Conservation (phyloP, 2,113 vertebrate species). For the Mesembrinibis cayennensis region DNA sequence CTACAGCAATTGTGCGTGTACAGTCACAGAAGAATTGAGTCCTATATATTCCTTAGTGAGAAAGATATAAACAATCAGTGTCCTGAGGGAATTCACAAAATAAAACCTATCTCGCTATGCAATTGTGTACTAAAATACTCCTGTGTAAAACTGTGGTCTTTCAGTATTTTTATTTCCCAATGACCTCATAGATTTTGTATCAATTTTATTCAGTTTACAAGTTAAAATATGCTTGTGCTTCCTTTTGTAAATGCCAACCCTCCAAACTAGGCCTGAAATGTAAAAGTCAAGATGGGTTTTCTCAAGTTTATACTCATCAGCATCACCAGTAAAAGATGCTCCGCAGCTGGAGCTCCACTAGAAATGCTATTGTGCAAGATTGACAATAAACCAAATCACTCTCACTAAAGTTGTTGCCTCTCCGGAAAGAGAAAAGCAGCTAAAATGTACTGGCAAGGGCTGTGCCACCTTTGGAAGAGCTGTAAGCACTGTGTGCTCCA, state of each 20-base stretch:
- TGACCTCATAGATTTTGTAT: not conserved
- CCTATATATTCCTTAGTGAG: not conserved
- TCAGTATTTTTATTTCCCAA: not conserved
- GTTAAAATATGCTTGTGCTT: not conserved
- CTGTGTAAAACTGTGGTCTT: not conserved
- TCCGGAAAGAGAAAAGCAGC: not conserved
- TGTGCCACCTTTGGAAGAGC: not conserved
- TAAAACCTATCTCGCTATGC: not conserved
- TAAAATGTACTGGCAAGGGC: not conserved
- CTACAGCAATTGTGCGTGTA: not conserved
- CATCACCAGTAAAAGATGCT: not conserved
- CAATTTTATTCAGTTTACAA: not conserved
- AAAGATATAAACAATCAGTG: not conserved
- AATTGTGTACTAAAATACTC: not conserved
- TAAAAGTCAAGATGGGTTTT: not conserved
- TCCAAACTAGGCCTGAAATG: not conserved
- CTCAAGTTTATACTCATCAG: not conserved
- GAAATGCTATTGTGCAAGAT: not conserved
- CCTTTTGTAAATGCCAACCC: not conserved
- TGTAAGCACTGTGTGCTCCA: accelerated
- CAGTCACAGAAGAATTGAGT: not conserved
- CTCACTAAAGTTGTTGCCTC: not conserved
- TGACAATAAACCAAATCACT: not conserved
- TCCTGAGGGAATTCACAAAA: not conserved
- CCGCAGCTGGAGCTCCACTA: not conserved